These are phyloP conservation scores for Drosophila anomalata DNA, from an alignment of 2,888 invertebrate species.

Conservation along the genomic window DNA sequence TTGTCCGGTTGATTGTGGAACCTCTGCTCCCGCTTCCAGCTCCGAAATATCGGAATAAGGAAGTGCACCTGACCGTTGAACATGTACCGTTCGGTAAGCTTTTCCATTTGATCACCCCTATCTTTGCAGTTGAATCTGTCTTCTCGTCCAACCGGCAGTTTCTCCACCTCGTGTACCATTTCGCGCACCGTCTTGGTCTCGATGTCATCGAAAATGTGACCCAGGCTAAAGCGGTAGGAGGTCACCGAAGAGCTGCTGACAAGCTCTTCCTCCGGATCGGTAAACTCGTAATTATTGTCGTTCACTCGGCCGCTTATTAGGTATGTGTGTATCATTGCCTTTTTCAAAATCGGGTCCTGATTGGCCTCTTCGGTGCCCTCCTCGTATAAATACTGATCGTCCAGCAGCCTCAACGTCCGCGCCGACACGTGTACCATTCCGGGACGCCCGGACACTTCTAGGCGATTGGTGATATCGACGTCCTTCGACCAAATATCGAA, in stretches of 20 bases:
- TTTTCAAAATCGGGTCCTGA: constrained; percentile 25
- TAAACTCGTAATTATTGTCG: background rate
- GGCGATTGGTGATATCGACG: constrained; percentile 96
- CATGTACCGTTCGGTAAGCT: background rate
- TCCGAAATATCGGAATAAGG: background rate
- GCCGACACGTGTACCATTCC: constrained; percentile 95
- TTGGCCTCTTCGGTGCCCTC: constrained; percentile 85
- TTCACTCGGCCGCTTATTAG: constrained; percentile 26
- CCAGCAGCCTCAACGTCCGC: constrained; percentile 89
- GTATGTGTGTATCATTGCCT: constrained; percentile 28
- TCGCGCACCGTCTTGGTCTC: background rate
- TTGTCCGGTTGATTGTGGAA: background rate
- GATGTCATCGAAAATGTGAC: background rate
- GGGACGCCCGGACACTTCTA: constrained; percentile 95
- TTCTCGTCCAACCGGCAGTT: background rate
- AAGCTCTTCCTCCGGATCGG: background rate
- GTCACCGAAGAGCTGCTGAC: background rate
- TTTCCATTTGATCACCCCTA: background rate
- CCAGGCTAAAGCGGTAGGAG: background rate
- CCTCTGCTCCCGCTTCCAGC: background rate
- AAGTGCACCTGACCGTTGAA: background rate
- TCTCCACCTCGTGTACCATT: constrained; percentile 1
- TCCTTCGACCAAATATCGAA: constrained; percentile 98
- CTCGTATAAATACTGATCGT: constrained; percentile 88
- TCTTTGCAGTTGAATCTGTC: background rate